Evolutionary conservation across 2,888 invertebrate species (phyloP).

Genomic region (Hyles lineata): DNA sequence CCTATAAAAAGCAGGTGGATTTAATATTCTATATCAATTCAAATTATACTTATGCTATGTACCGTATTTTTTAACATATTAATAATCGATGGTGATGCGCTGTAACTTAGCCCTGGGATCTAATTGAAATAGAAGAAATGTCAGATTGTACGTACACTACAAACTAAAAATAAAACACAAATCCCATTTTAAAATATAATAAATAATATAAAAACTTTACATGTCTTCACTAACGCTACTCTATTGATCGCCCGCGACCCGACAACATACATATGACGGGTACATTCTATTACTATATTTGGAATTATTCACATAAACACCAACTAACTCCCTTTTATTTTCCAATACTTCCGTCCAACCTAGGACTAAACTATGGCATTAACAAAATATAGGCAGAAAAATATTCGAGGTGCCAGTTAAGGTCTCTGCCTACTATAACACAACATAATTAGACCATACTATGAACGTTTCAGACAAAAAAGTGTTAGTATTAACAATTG

Average conservation of each 20-base stretch:
- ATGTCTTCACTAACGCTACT: slow-evolving; percentile 27
- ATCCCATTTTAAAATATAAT: slow-evolving; percentile 44
- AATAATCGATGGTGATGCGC: too few species aligned
- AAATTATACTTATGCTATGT: too few species aligned
- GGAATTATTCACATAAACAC: slow-evolving; percentile 14
- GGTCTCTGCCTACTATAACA: too few species aligned
- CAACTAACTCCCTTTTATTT: not conserved
- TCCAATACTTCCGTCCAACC: not conserved
- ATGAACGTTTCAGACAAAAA: too few species aligned
- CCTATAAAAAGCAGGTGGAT: too few species aligned
- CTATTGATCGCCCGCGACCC: not conserved
- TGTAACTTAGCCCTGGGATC: too few species aligned
- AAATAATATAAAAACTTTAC: slow-evolving; percentile 42
- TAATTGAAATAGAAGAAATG: too few species aligned
- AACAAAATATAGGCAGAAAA: not conserved
- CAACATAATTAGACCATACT: too few species aligned
- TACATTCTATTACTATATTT: not conserved
- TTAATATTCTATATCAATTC: too few species aligned
- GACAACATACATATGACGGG: slow-evolving; percentile 5
- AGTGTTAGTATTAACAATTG: too few species aligned
- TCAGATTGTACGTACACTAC: not conserved
- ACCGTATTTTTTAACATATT: too few species aligned
- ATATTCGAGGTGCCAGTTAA: slow-evolving; percentile 4
- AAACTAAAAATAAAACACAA: slow-evolving; percentile 1
- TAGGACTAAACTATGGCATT: slow-evolving; percentile 1